phyloP scores from a whole-genome alignment of 2,888 invertebrate genomes.

The Drosophila neutralis region DNA sequence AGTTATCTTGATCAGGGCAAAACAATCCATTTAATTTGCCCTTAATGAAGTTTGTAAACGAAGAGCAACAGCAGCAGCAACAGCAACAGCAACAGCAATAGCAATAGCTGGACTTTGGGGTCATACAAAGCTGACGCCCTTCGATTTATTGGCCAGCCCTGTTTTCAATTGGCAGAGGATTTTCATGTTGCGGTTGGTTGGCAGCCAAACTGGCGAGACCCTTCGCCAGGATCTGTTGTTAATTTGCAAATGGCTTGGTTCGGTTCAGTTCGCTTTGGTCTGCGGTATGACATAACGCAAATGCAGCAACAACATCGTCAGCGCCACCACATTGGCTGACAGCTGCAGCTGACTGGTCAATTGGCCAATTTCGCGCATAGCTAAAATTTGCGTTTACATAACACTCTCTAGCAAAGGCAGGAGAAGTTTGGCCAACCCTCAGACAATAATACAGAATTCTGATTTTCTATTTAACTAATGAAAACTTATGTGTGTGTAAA shows the following conservation, averaged over 20 bases:
- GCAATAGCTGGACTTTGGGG: slow-evolving; percentile 20
- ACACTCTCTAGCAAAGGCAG: not conserved
- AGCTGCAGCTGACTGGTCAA: not conserved
- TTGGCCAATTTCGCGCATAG: not conserved
- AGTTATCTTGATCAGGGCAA: slow-evolving; percentile 68
- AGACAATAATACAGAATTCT: not conserved
- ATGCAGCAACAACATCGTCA: slow-evolving; percentile 17
- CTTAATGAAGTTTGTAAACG: slow-evolving; percentile 65
- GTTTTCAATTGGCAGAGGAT: slow-evolving; percentile 56
- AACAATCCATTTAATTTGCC: slow-evolving; percentile 75
- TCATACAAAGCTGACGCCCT: slow-evolving; percentile 41
- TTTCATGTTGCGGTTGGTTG: slow-evolving; percentile 57
- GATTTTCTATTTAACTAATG: not conserved
- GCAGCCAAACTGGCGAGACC: slow-evolving; percentile 41
- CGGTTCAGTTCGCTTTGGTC: slow-evolving; percentile 13
- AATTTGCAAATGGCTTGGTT: slow-evolving; percentile 46
- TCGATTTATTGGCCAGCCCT: slow-evolving; percentile 50
- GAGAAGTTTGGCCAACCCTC: not conserved
- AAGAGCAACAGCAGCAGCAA: slow-evolving; percentile 3
- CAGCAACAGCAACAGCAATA: not conserved
- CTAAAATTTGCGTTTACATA: not conserved
- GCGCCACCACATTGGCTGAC: slow-evolving; percentile 5
- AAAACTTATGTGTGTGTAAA: not conserved
- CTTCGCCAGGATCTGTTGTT: slow-evolving; percentile 42
- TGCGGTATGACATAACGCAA: slow-evolving; percentile 35